These are phyloP conservation scores for Coreius guichenoti DNA, from an alignment of 2,797 vertebrate genomes.

Conservation along the genomic window DNA sequence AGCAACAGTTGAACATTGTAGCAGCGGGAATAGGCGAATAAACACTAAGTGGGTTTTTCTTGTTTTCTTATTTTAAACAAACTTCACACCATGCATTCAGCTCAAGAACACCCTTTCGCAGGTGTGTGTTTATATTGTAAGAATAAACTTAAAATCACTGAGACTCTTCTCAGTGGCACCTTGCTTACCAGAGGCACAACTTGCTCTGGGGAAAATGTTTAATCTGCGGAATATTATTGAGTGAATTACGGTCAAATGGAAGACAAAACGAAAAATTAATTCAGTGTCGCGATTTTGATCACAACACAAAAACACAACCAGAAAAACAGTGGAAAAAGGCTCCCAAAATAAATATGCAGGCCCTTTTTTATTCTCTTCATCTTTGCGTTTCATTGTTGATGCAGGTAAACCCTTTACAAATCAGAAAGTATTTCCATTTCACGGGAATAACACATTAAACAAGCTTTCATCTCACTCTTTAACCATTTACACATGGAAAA, in stretches of 20 bases:
- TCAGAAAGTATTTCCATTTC: conserved; percentile 69
- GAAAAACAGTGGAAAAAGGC: conserved; percentile 50
- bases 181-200: conserved; percentile 64
- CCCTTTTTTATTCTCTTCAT: conserved; percentile 73
- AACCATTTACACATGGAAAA: conserved; percentile 65
- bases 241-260: conserved; percentile 38
- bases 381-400: conserved; percentile 69
- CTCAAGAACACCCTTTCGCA: conserved; percentile 63
- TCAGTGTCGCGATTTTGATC: conserved; percentile 49
- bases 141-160: conserved; percentile 58
- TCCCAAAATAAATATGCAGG: conserved; percentile 72
- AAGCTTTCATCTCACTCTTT: conserved; percentile 56
- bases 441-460: conserved; percentile 64
- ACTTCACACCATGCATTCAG: conserved; percentile 79
- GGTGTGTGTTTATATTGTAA: conserved; percentile 57
- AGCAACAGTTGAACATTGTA: conserved; percentile 82
- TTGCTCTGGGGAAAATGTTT: conserved; percentile 46
- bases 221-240: conserved; percentile 45
- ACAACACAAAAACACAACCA: conserved; percentile 53
- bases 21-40: conserved; percentile 75
- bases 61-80: conserved; percentile 54
- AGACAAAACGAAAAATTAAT: conserved; percentile 52
- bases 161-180: conserved; percentile 61
- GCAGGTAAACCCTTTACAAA: conserved; percentile 73
- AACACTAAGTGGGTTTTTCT: conserved; percentile 72